Conservation (phyloP, 2,888 invertebrate species). For the Lottia gigantea region DNA sequence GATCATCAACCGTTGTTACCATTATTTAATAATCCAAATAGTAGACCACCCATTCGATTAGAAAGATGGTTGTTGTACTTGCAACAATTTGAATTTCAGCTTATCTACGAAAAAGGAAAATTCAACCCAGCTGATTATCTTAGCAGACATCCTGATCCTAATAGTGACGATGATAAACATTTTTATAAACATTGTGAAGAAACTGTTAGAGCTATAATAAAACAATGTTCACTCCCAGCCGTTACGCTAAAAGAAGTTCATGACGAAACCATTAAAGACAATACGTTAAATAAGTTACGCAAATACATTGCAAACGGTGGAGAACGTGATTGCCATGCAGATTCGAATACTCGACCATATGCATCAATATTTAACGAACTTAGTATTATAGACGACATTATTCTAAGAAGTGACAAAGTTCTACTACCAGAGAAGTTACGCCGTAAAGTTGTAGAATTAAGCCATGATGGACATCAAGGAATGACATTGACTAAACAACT, state of each 20-base stretch:
- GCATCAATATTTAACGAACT: slow-evolving; percentile 25
- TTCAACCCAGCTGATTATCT: slow-evolving; percentile 42
- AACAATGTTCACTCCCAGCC: slow-evolving; percentile 32
- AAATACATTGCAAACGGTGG: not conserved
- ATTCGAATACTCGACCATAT: slow-evolving; percentile 9
- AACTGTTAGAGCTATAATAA: slow-evolving; percentile 25
- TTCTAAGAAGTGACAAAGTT: slow-evolving; percentile 28
- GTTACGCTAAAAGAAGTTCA: slow-evolving; percentile 31
- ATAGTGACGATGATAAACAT: slow-evolving; percentile 21
- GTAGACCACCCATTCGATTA: slow-evolving; percentile 37
- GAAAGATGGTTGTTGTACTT: slow-evolving; percentile 35
- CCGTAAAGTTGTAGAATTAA: slow-evolving; percentile 30
- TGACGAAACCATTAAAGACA: slow-evolving; percentile 22
- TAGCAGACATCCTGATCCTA: slow-evolving; percentile 32
- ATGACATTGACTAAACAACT: slow-evolving; percentile 39
- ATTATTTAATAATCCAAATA: slow-evolving; percentile 34
- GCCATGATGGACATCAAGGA: slow-evolving; percentile 42
- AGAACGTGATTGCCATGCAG: not conserved
- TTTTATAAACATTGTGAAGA: slow-evolving; percentile 22
- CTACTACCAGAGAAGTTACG: slow-evolving; percentile 34
- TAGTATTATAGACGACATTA: slow-evolving; percentile 20
- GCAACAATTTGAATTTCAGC: slow-evolving; percentile 27
- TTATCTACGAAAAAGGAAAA: slow-evolving; percentile 36
- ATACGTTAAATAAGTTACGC: slow-evolving; percentile 9
- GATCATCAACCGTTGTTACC: slow-evolving; percentile 52